Conservation (phyloP, 2,888 invertebrate species). For the Malacosoma neustria region DNA sequence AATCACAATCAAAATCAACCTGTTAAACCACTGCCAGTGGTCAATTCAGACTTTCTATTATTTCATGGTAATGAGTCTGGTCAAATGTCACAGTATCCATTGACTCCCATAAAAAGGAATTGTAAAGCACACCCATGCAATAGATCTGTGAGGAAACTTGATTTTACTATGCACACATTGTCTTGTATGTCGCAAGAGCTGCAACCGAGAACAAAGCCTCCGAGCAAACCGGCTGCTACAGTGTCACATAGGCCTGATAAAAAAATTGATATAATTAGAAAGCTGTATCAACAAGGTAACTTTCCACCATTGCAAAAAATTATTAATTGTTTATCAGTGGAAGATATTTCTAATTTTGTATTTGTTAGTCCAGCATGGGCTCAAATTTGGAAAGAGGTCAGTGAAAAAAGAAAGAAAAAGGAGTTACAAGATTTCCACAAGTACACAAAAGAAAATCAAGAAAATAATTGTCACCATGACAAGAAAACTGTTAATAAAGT, state of each 20-base stretch:
- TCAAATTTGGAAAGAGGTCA: conserved; percentile 40
- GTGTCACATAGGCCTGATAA: conserved; percentile 43
- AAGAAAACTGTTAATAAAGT: conserved; percentile 21
- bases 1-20: conserved; percentile 15
- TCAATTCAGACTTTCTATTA: conserved; percentile 1
- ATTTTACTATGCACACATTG: conserved; percentile 52
- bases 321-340: conserved; percentile 43
- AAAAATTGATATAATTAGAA: conserved; percentile 55
- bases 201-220: conserved; percentile 26
- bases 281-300: conserved; percentile 35
- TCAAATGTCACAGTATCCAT: conserved; percentile 39
- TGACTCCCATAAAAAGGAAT: conserved; percentile 56
- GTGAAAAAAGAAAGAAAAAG: conserved; percentile 34
- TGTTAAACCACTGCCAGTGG: conserved; percentile 1
- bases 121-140: conserved; percentile 44
- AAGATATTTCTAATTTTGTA: conserved; percentile 54
- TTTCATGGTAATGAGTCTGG: conserved; percentile 21
- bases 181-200: conserved; percentile 45
- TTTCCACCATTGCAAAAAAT: conserved; percentile 49
- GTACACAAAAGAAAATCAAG: conserved; percentile 48
- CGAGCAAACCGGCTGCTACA: conserved; percentile 23
- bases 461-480: conserved; percentile 32
- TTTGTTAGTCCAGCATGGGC: conserved; percentile 52
- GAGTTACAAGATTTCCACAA: conserved; percentile 35
- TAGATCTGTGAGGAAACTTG: conserved; percentile 45